Evolutionary conservation across 2,888 invertebrate species (phyloP), one percentile per base, ranked within the genome.

Genomic region (Abrostola triplasia): DNA sequence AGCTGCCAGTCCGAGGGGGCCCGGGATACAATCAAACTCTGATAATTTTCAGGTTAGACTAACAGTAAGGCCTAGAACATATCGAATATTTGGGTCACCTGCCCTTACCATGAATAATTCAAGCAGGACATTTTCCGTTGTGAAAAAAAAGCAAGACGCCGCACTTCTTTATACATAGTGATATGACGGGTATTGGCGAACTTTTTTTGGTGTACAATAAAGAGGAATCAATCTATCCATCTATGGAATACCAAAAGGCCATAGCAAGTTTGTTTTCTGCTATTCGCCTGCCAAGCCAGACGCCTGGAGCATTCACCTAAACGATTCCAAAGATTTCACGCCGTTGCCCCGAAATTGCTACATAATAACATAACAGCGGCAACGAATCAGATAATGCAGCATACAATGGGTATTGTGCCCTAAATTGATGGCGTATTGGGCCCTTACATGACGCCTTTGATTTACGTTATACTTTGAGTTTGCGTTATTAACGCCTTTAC

Each of bases 341-440:
- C 69, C 67, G 74, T 61, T 76, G 73, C 59, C 62, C 64, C 63
- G 55, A 83, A 83, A 83, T 83, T 80, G 78, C 78, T 83, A 79
- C 81, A 80, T 82, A 76, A 84, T 68, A 80, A 79, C 69, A 68
- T 80, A 75, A 84, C 71, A 75, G 24, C 71, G 71, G 12, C 67
- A 68, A 67, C 62, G 67, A 70, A 78, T 69, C 65, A 64, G 71
- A 72, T 81, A 80, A 79, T 80, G 71, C 68, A 60, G 38, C 44
- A 62, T 65, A 70, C 69, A 78, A 77, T 74, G 60, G 57, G 60
- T 68, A 62, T 72, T 70, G 62, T 76, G 65, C 70, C 57, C 64
- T 52, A 77, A 68, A 77, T 77, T 74, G 65, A 70, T 61, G 59
- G 59, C 55, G 44, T 59, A 64, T 67, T 36, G n/a, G 10, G 40